Evolutionary conservation across 2,888 invertebrate genomes (phyloP), one percentile per base, ranked within the genome.

Genomic region (Spodoptera exigua): DNA sequence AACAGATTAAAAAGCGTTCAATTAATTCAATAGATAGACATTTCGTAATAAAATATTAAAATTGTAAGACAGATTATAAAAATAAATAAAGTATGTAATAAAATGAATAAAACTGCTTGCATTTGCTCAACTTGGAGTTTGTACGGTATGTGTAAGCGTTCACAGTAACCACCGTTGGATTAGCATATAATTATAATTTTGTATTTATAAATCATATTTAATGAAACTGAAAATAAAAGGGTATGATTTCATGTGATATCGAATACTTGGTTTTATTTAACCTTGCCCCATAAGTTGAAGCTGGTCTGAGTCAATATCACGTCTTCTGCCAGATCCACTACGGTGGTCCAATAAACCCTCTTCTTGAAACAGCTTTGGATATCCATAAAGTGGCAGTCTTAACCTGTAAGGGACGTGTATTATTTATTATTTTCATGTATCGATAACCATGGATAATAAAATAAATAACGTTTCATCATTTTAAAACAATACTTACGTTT

Each of bases 241-340:
- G 90, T 92, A 91, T 89, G 86, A 90, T 87, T 90, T 88, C 82
- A 91, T 90, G 92, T 92, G 91, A 92, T 92, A 90, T 86, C 80
- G 68, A 76, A 64, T 70, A 58, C 65, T 76, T 75, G 79, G 83
- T 91, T 88, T 88, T 82, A 83, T 82, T 88, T 2, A 10, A 13
- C 2, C 34, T 1, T 14, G 4, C n/a, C 18, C 21, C 11, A 37
- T 3, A 37, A 7, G 0, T 13, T 1, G 13, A n/a, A 12, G 16
- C 7, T 18, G 17, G 3, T 18, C 18, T 3, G n/a, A 43, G n/a
- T n/a, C n/a, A n/a, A n/a, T n/a, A n/a, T n/a, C n/a, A n/a, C n/a
- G n/a, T n/a, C n/a, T n/a, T n/a, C n/a, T n/a, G n/a, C n/a, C n/a
- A n/a, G n/a, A n/a, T n/a, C n/a, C n/a, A n/a, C n/a, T n/a, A n/a